Conservation (phyloP, 2,797 vertebrate species). For the Tokudaia muenninki region DNA sequence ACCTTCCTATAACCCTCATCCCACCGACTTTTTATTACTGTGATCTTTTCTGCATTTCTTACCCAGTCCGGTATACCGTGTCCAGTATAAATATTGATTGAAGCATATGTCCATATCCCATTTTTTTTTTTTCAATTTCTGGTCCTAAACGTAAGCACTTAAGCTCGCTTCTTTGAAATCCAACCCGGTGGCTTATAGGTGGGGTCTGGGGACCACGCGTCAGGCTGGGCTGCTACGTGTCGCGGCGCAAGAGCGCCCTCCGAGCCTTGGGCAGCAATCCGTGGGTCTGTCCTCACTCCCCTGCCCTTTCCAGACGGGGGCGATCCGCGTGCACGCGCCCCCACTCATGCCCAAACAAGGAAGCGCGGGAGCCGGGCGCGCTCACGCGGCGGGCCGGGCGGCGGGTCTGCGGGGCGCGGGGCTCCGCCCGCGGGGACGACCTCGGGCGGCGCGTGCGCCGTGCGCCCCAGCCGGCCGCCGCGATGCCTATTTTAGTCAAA, state of each 20-base stretch:
- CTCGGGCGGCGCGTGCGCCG: constrained; percentile 78
- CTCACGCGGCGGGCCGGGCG: neutral
- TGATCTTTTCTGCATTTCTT: constrained; percentile 31
- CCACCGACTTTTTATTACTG: neutral
- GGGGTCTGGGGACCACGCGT: neutral
- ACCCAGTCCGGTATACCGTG: neutral
- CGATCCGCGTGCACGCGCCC: neutral
- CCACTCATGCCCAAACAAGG: constrained; percentile 12
- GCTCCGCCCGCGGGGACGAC: constrained; percentile 71
- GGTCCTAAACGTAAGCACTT: neutral
- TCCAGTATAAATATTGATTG: neutral
- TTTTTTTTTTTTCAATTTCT: neutral
- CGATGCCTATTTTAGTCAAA: constrained; percentile 85
- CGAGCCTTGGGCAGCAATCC: neutral
- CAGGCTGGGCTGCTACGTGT: neutral
- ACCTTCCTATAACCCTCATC: neutral
- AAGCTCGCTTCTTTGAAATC: neutral
- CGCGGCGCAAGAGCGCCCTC: neutral
- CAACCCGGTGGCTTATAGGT: neutral
- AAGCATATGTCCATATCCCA: neutral
- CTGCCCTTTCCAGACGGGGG: neutral
- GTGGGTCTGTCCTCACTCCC: neutral
- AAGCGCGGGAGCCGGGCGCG: neutral
- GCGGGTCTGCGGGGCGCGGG: neutral
- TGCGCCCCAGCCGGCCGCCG: constrained; percentile 58